Percentiles rank a stretch among this genome's conserved stretches.
Conservation (phyloP, 2,113 vertebrate species). For the Rallus limicola region DNA sequence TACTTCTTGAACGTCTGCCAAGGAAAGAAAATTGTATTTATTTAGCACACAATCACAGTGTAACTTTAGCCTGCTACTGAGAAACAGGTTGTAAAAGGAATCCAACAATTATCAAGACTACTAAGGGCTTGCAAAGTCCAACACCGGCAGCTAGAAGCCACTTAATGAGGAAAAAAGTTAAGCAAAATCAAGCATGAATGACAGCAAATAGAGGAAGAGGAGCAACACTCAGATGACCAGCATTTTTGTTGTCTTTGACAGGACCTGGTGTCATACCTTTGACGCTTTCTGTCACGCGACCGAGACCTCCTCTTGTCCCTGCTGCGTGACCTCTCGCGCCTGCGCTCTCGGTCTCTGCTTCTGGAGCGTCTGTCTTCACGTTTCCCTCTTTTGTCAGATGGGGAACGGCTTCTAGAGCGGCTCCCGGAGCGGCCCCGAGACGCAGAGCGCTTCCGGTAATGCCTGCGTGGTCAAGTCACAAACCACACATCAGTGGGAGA, state of each 20-base stretch:
- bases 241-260: rapidly evolving
- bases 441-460: slow-evolving; percentile 92
- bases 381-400: slow-evolving; percentile 90
- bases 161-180: background rate
- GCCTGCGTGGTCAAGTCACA: slow-evolving; percentile 68
- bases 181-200: background rate
- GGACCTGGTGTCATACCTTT: slow-evolving; percentile 71
- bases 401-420: slow-evolving; percentile 92
- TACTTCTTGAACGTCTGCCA: slow-evolving; percentile 88
- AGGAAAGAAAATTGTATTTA: background rate
- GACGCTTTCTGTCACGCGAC: slow-evolving; percentile 91
- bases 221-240: rapidly evolving
- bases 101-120: background rate
- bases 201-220: background rate
- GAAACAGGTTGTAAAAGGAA: background rate
- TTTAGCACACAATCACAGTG: rapidly evolving
- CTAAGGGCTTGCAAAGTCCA: background rate
- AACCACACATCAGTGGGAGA: rapidly evolving
- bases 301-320: slow-evolving; percentile 91
- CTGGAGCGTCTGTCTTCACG: slow-evolving; percentile 85
- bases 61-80: background rate
- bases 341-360: slow-evolving; percentile 79
- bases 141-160: background rate
- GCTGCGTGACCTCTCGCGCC: slow-evolving; percentile 88
- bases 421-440: slow-evolving; percentile 90